Evolutionary conservation across 1,140 invertebrate species (phyloP).

Genomic region (Cyclina sinensis): DNA sequence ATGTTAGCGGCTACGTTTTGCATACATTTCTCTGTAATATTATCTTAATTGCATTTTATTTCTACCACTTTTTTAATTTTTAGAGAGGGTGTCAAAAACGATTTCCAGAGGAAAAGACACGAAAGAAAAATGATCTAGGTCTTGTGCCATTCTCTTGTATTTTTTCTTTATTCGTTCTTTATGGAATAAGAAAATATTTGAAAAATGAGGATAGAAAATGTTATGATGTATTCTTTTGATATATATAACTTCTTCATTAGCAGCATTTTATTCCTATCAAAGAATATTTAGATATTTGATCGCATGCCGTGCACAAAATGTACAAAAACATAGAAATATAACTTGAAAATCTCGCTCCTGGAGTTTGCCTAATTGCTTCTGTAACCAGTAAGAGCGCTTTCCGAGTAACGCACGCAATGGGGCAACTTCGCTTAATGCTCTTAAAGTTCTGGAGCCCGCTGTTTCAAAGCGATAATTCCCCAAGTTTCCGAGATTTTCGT

Average conservation of each 20-base stretch:
- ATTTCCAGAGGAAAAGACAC: too few species aligned
- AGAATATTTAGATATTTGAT: slow-evolving; percentile 25
- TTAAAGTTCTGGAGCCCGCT: background rate
- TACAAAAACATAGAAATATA: slow-evolving; percentile 26
- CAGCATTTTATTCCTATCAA: slow-evolving; percentile 2
- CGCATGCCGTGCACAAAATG: slow-evolving; percentile 4
- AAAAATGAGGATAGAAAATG: background rate
- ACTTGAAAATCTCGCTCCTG: slow-evolving; percentile 18
- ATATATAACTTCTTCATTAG: slow-evolving; percentile 25
- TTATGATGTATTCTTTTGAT: background rate
- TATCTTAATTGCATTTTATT: too few species aligned
- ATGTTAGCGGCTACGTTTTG: too few species aligned
- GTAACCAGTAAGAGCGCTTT: slow-evolving; percentile 18
- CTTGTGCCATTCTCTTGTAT: too few species aligned
- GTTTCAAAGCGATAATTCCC: slow-evolving; percentile 15
- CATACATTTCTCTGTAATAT: too few species aligned
- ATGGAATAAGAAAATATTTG: too few species aligned
- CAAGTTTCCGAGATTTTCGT: slow-evolving; percentile 27
- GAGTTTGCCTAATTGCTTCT: slow-evolving; percentile 20
- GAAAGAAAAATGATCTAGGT: too few species aligned
- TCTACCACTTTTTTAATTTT: too few species aligned
- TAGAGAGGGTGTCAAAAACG: too few species aligned
- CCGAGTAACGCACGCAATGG: background rate
- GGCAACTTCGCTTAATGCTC: background rate
- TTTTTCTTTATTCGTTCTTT: too few species aligned